Percentiles rank a stretch among this genome's conserved stretches.
Conservation (phyloP, 2,797 vertebrate species). For the Pristis pectinata region DNA sequence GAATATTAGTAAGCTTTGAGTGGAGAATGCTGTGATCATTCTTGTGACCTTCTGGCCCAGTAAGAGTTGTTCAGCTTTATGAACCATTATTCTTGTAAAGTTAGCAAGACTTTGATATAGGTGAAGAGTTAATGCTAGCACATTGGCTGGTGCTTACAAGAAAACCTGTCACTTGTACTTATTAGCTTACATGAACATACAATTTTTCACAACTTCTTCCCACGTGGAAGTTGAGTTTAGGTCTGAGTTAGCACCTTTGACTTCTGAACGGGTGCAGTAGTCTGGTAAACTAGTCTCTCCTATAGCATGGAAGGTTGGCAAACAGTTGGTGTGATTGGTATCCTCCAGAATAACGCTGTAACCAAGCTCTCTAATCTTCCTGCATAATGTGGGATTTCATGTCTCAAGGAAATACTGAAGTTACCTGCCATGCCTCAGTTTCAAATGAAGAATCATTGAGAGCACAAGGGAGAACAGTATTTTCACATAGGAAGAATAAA, state of each 20-base stretch:
- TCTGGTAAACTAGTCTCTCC: neutral
- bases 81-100: neutral
- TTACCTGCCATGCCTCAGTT: neutral
- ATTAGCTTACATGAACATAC: neutral
- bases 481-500: neutral
- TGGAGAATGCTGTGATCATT: neutral
- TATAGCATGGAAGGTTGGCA: neutral
- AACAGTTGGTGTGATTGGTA: neutral
- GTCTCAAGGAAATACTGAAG: neutral
- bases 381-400: neutral
- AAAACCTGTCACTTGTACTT: neutral
- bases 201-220: neutral
- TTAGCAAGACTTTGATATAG: neutral
- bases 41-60: neutral
- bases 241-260: neutral
- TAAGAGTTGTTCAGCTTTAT: neutral
- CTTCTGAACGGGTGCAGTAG: neutral
- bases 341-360: neutral
- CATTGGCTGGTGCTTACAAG: neutral
- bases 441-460: neutral
- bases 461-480: neutral
- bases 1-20: neutral
- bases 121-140: neutral
- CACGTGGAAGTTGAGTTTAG: neutral
- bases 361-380: neutral